Percentiles rank a stretch among this genome's conserved stretches.
Conservation (phyloP, 2,113 vertebrate species). For the Ageneiosus marmoratus region DNA sequence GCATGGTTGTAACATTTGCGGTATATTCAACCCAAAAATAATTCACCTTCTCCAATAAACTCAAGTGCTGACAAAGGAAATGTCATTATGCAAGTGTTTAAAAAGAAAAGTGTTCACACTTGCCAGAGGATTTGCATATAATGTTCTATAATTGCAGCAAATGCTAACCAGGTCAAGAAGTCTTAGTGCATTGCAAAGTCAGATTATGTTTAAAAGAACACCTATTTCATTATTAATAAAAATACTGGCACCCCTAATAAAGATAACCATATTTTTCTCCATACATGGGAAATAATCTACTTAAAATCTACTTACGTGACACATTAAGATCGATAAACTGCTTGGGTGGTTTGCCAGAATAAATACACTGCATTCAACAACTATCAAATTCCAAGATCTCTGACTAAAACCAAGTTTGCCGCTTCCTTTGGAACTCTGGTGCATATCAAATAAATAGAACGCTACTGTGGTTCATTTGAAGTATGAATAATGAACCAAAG, state of each 20-base stretch:
- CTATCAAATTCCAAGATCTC: neutral
- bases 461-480: too few species aligned
- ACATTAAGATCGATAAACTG: neutral
- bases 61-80: neutral
- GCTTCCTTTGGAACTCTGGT: too few species aligned
- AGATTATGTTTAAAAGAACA: neutral
- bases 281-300: neutral
- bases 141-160: constrained; percentile 22
- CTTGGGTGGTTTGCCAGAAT: neutral
- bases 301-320: neutral
- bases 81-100: neutral
- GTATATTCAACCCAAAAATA: constrained; percentile 7
- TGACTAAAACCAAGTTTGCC: neutral
- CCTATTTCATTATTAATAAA: constrained; percentile 3
- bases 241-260: neutral
- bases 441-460: too few species aligned
- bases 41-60: neutral
- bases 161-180: neutral
- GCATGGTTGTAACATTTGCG: neutral
- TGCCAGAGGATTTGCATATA: constrained; percentile 21
- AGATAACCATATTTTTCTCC: neutral
- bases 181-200: neutral
- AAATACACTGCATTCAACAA: neutral
- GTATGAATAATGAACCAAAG: too few species aligned
- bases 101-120: constrained; percentile 9